Evolutionary conservation across 2,113 vertebrate genomes (phyloP).

Genomic region (Mirza zaza): DNA sequence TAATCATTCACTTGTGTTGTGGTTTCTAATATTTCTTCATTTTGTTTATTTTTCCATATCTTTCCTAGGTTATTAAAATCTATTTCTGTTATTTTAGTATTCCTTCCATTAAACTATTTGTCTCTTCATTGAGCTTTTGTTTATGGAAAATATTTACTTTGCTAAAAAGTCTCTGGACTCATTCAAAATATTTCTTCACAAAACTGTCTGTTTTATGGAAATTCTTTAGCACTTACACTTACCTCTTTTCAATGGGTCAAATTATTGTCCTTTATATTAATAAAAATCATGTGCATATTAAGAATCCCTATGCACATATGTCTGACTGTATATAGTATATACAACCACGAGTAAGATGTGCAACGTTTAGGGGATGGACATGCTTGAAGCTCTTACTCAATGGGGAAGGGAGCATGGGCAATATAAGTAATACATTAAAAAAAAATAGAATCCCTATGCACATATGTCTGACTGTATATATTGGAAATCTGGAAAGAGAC

Average conservation of each 20-base stretch:
- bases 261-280: neutral
- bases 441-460: too few species aligned
- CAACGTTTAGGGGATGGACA: too few species aligned
- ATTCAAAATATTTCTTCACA: neutral
- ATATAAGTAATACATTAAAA: too few species aligned
- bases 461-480: too few species aligned
- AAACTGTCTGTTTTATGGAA: neutral
- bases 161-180: neutral
- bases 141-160: neutral
- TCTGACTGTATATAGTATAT: too few species aligned
- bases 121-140: neutral
- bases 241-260: neutral
- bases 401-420: too few species aligned
- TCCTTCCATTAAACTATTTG: neutral
- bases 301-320: too few species aligned
- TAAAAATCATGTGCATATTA: neutral
- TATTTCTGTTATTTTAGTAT: neutral
- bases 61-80: neutral
- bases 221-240: neutral
- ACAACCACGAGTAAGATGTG: too few species aligned
- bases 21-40: neutral
- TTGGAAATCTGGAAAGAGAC: neutral
- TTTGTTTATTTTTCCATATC: neutral
- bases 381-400: too few species aligned
- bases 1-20: neutral